These are phyloP conservation scores for Musca domestica DNA, from an alignment of 1,140 invertebrate species.

Conservation along the genomic window DNA sequence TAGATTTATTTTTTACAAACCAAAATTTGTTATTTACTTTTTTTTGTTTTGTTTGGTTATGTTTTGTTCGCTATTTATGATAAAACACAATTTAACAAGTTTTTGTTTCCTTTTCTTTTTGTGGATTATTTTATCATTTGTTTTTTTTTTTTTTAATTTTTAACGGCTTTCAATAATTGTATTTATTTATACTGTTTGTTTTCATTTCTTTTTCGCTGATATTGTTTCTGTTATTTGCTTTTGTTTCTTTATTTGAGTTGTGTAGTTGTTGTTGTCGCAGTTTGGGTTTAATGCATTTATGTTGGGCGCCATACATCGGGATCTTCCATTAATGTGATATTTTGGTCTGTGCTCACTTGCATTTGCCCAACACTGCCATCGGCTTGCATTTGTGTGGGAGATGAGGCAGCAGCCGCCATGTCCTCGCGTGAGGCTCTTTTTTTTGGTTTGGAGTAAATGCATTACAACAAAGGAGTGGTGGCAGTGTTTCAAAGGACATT, in stretches of 20 bases:
- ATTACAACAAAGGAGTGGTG: not conserved
- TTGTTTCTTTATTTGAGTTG: not conserved
- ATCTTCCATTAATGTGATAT: slow-evolving; percentile 82
- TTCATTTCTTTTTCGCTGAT: slow-evolving; percentile 10
- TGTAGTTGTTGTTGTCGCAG: not conserved
- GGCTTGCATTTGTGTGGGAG: slow-evolving; percentile 59
- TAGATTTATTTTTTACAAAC: slow-evolving; percentile 5
- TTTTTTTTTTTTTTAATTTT: slow-evolving; percentile 29
- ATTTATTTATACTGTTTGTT: slow-evolving; percentile 8
- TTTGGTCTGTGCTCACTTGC: slow-evolving; percentile 66
- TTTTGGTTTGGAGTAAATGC: slow-evolving; percentile 2
- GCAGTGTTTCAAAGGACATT: not conserved
- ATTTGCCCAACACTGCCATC: slow-evolving; percentile 58
- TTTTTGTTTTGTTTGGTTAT: slow-evolving; percentile 4
- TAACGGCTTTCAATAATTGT: slow-evolving; percentile 3
- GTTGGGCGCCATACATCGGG: slow-evolving; percentile 85
- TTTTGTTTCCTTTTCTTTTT: slow-evolving; percentile 8
- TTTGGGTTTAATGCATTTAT: slow-evolving; percentile 58
- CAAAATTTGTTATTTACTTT: slow-evolving; percentile 3
- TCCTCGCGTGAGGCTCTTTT: slow-evolving; percentile 76
- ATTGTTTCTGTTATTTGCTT: not conserved
- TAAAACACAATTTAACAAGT: slow-evolving; percentile 8
- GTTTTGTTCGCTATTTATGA: not conserved
- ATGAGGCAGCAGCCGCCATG: slow-evolving; percentile 76
- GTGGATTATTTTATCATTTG: slow-evolving; percentile 13